Base-by-base conservation (phyloP, 2,888 invertebrate species). In the Dione juno region DNA sequence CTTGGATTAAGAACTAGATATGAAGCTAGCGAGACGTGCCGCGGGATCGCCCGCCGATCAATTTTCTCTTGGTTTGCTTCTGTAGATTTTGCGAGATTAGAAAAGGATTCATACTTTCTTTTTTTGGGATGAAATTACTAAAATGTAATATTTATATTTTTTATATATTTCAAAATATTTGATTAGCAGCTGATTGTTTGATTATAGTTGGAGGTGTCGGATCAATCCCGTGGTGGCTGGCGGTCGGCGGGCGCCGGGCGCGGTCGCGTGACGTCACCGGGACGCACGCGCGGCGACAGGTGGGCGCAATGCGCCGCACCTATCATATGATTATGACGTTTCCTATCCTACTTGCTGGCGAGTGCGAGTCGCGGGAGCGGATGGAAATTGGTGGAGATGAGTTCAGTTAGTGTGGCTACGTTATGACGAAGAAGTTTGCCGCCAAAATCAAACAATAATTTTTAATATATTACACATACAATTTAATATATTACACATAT, bases 241-340 rank as follows among this genome's bases (percentile, higher is more conserved):
- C 71, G 75, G 70, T 73, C 86, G 86, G 80, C 66, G 54, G 75
- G 59, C 75, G 72, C 86, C 88, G 87, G 84, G 78, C 75, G 76
- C 75, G 76, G 76, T 75, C 83, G 70, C 58, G 71, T 92, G 92
- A 91, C 92, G 92, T 91, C 92, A 92, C 79, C 78, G 87, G 85
- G 88, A 89, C 92, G 93, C 92, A 92, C 82, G 91, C 93, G 92
- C 90, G 90, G 80, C 89, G 92, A 91, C 92, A 93, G 93, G 93
- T 92, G 92, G 89, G 88, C 90, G 91, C 92, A 92, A 81, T 92
- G 93, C 93, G 92, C 90, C 87, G 88, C 85, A 85, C 88, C 89
- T 90, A 90, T 88, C 92, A 92, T 89, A 88, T 92, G 93, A 90
- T 90, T 89, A 88, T 91, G 92, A 91, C 92, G 84, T 90, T 90